Conservation (phyloP, 53 echinoderm and acorn worm genomes). For the Henricia sp. region DNA sequence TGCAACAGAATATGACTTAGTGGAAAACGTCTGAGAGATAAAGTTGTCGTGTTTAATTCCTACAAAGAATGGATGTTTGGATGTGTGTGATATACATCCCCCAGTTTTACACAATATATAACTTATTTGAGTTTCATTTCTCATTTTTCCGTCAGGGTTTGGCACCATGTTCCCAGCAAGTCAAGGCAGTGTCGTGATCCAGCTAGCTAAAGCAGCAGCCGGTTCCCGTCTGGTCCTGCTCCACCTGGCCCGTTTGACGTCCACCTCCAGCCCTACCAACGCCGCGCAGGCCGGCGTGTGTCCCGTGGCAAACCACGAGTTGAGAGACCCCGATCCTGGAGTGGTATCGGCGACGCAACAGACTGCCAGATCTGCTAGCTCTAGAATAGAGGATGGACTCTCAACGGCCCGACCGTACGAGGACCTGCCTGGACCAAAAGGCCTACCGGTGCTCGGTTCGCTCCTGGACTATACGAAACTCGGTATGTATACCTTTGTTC, state of each 20-base stretch:
- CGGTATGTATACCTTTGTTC: no score
- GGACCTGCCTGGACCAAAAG: slow-evolving; percentile 94
- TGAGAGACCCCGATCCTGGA: background rate
- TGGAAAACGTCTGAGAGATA: no score
- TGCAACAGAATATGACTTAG: no score
- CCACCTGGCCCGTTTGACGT: slow-evolving; percentile 36
- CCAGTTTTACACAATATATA: background rate
- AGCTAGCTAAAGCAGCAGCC: slow-evolving; percentile 43
- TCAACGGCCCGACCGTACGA: slow-evolving; percentile 71
- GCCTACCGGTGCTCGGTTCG: slow-evolving; percentile 87
- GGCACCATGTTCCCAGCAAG: slow-evolving; percentile 38
- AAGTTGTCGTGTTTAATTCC: no score
- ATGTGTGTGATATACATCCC: no score
- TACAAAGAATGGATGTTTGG: no score
- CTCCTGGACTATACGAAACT: slow-evolving; percentile 89
- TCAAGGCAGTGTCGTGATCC: slow-evolving; percentile 31
- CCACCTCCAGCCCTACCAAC: slow-evolving; percentile 36
- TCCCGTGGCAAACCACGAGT: slow-evolving; percentile 34
- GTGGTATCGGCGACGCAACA: background rate
- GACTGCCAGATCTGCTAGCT: background rate
- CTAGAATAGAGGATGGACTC: background rate
- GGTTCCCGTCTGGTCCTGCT: slow-evolving; percentile 41
- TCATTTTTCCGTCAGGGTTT: background rate
- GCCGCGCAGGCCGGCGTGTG: slow-evolving; percentile 40
- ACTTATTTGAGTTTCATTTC: background rate